Conservation (phyloP, 2,797 vertebrate species). For the Nannoperca obscura region DNA sequence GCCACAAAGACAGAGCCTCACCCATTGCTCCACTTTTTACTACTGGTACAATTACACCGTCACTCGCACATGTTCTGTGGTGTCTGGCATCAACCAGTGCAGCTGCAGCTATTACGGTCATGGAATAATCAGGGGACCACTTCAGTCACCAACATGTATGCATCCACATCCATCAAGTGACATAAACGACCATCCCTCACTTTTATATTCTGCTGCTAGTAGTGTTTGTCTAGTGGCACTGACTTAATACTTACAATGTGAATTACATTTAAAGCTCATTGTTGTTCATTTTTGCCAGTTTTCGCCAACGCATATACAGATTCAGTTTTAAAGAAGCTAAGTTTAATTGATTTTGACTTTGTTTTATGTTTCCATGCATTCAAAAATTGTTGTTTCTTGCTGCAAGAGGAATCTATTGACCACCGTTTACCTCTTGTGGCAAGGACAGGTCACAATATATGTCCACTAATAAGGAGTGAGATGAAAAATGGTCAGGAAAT, state of each 20-base stretch:
- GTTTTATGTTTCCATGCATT: background rate
- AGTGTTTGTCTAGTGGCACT: constrained; percentile 6
- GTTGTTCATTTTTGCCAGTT: constrained; percentile 13
- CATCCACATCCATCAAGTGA: background rate
- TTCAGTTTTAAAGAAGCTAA: background rate
- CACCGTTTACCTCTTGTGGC: constrained; percentile 16
- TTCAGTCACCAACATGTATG: constrained; percentile 22
- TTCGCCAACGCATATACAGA: background rate
- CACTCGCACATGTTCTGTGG: constrained; percentile 26
- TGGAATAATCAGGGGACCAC: constrained; percentile 36
- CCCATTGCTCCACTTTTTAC: constrained; percentile 35
- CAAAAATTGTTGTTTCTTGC: background rate
- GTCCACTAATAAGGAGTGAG: constrained; percentile 36
- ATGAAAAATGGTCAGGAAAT: constrained; percentile 47
- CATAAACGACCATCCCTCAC: constrained; percentile 5
- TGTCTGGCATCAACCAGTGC: constrained; percentile 24
- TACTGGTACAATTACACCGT: constrained; percentile 21
- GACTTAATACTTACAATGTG: constrained; percentile 4
- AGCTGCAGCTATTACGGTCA: constrained; percentile 11
- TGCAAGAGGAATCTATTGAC: constrained; percentile 20
- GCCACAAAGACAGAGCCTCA: constrained; percentile 27
- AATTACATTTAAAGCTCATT: constrained; percentile 14
- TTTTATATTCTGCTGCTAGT: constrained; percentile 5
- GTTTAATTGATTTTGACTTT: background rate
- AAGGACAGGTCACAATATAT: constrained; percentile 49